phyloP scores from a whole-genome alignment of 2,797 vertebrate genomes.

The Macropodus opercularis region DNA sequence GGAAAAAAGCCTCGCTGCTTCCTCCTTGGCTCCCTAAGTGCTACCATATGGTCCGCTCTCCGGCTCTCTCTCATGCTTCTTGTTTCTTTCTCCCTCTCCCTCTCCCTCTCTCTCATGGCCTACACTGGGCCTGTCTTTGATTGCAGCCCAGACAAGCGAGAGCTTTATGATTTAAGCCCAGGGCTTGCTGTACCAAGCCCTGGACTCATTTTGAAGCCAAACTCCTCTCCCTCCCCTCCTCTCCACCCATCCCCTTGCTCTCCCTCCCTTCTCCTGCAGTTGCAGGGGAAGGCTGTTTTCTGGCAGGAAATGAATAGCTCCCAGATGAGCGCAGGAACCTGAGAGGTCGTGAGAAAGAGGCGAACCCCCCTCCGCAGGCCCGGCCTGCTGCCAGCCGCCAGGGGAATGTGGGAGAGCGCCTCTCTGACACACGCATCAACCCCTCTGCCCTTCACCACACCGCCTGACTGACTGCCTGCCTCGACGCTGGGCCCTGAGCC shows the following conservation, averaged over 20 bases:
- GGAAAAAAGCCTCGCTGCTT: conserved; percentile 82
- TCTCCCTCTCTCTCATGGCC: conserved; percentile 63
- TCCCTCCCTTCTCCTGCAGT: conserved; percentile 74
- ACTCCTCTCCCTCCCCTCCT: conserved; percentile 69
- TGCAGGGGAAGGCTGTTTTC: conserved; percentile 92
- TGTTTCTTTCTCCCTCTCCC: conserved; percentile 54
- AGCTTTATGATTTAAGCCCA: conserved; percentile 91
- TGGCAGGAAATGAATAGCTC: conserved; percentile 99
- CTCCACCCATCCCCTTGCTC: conserved; percentile 58
- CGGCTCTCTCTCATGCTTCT: conserved; percentile 51
- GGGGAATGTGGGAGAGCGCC: conserved; percentile 87
- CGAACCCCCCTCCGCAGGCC: conserved; percentile 89
- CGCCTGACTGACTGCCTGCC: conserved; percentile 76
- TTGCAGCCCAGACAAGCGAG: conserved; percentile 87
- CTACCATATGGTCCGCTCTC: conserved; percentile 89
- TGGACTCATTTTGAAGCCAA: conserved; percentile 88
- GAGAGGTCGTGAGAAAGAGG: conserved; percentile 98
- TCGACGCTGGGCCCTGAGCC: conserved; percentile 68
- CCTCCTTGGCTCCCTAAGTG: conserved; percentile 90
- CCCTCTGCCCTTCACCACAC: conserved; percentile 82
- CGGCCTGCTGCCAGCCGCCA: conserved; percentile 90
- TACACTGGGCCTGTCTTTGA: conserved; percentile 83
- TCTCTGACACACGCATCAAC: conserved; percentile 90
- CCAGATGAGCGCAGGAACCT: conserved; percentile 97
- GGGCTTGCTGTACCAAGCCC: conserved; percentile 89